phyloP scores from a whole-genome alignment of 2,113 vertebrate genomes.

The Serilophus lunatus region DNA sequence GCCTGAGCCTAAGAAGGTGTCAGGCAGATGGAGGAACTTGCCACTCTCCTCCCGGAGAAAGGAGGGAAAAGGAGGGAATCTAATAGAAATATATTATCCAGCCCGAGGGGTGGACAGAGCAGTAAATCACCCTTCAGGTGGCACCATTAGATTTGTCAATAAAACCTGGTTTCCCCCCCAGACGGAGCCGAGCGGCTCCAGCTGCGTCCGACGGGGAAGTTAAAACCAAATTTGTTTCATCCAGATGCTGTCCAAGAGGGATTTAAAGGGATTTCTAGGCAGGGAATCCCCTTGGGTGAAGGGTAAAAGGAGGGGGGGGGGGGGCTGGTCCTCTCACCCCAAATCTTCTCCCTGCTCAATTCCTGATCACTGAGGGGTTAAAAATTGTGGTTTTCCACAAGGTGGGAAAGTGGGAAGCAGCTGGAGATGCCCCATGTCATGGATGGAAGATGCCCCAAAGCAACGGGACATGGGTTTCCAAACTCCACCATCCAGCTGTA shows the following conservation, averaged over 20 bases:
- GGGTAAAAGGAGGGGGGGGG: background rate
- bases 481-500: background rate
- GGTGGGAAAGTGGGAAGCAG: background rate
- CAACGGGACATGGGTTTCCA: background rate
- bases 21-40: slow-evolving; percentile 6
- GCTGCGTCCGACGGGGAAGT: background rate
- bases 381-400: rapidly evolving
- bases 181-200: background rate
- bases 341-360: background rate
- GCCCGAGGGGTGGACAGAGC: background rate
- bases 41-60: background rate
- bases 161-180: background rate
- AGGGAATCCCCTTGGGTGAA: background rate
- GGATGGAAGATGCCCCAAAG: background rate
- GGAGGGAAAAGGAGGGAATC: slow-evolving; percentile 9
- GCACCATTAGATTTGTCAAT: slow-evolving; percentile 31
- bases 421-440: background rate
- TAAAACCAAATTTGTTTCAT: background rate
- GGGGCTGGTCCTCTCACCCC: no score
- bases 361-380: background rate
- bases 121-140: slow-evolving; percentile 40
- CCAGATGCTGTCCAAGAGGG: background rate
- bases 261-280: background rate
- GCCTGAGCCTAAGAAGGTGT: slow-evolving; percentile 42
- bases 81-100: slow-evolving; percentile 51